Percentiles rank a stretch among this genome's conserved stretches.
phyloP scores from a whole-genome alignment of 92 coral and sea anemone species.

The Bergia sp. region DNA sequence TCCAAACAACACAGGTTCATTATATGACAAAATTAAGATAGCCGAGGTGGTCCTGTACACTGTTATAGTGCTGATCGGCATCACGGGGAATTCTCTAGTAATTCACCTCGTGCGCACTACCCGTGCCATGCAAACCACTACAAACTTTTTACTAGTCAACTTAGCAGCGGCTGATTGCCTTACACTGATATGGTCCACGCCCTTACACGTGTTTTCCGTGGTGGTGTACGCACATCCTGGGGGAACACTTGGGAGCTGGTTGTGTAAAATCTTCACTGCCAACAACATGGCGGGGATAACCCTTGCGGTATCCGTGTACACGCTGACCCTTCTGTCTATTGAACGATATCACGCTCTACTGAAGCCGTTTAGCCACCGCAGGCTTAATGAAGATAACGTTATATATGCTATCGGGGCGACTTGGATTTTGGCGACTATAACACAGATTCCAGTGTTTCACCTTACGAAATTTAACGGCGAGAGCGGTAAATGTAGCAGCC shows the following conservation, averaged over 20 bases:
- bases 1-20: background rate
- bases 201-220: slow-evolving; percentile 23
- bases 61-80: slow-evolving; percentile 14
- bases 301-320: slow-evolving; percentile 67
- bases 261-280: slow-evolving; percentile 66
- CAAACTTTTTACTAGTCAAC: slow-evolving; percentile 29
- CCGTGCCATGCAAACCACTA: slow-evolving; percentile 21
- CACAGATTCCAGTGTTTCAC: slow-evolving; percentile 68
- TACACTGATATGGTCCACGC: slow-evolving; percentile 30
- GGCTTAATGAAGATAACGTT: slow-evolving; percentile 64
- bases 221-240: slow-evolving; percentile 4
- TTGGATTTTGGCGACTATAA: slow-evolving; percentile 63
- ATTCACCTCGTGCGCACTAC: slow-evolving; percentile 34
- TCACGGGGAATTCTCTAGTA: slow-evolving; percentile 23
- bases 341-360: slow-evolving; percentile 79
- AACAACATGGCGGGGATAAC: slow-evolving; percentile 72
- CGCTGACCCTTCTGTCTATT: slow-evolving; percentile 70
- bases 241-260: slow-evolving; percentile 22
- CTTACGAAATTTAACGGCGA: slow-evolving; percentile 17
- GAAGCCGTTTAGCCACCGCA: slow-evolving; percentile 57
- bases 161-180: slow-evolving; percentile 38
- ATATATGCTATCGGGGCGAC: slow-evolving; percentile 57
- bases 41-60: slow-evolving; percentile 21
- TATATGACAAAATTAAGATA: background rate
- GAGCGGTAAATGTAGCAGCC: slow-evolving; percentile 51